A percentile compares a stretch with the other conserved stretches of the same genome.
phyloP scores from a whole-genome alignment of 2,888 invertebrate species.

The Sinohyriopsis cumingii region DNA sequence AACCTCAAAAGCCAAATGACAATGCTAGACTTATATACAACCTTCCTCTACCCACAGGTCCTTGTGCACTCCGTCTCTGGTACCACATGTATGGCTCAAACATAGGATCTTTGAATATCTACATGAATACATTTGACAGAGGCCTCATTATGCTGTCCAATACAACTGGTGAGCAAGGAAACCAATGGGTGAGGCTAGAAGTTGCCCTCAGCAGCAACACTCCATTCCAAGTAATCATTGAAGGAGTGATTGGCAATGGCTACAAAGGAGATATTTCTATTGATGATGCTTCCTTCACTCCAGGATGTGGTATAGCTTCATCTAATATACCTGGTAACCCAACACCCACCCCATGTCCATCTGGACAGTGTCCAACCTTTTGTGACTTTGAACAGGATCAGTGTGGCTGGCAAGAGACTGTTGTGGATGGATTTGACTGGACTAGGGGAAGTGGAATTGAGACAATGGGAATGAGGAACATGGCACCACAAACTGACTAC shows the following conservation, averaged over 20 bases:
- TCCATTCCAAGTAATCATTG: constrained; percentile 56
- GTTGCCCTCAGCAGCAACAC: constrained; percentile 31
- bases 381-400: constrained; percentile 66
- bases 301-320: constrained; percentile 54
- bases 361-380: constrained; percentile 47
- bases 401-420: constrained; percentile 60
- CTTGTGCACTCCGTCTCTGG: constrained; percentile 63
- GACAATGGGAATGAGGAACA: constrained; percentile 22
- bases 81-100: constrained; percentile 64
- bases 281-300: constrained; percentile 65
- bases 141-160: constrained; percentile 30
- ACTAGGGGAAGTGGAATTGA: constrained; percentile 41
- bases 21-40: constrained; percentile 43
- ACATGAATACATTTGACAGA: constrained; percentile 32
- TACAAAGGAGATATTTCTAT: constrained; percentile 62
- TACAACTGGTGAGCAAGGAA: constrained; percentile 40
- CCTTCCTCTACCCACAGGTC: constrained; percentile 38
- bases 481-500: constrained; percentile 54
- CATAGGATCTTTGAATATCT: constrained; percentile 50
- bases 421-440: constrained; percentile 60
- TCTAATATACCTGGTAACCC: constrained; percentile 26
- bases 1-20: constrained; percentile 39
- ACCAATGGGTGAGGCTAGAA: constrained; percentile 42
- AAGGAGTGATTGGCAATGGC: constrained; percentile 60
- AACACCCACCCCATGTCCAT: constrained; percentile 32